Conservation (phyloP, 2,888 invertebrate genomes). For the Drosophila anomelani region DNA sequence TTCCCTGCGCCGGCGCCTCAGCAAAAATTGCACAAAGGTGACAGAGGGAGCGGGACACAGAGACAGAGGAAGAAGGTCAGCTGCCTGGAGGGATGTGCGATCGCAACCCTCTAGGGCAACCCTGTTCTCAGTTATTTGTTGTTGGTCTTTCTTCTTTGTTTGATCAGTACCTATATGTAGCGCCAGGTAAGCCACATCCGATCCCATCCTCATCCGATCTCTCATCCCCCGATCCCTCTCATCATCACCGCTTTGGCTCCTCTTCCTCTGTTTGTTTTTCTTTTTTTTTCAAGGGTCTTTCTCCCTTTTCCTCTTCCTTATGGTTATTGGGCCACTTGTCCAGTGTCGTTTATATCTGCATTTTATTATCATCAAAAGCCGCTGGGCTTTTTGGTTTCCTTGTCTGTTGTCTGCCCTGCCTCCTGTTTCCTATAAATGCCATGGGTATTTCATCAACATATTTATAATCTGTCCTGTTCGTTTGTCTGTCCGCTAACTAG, state of each 20-base stretch:
- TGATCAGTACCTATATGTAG: conserved; percentile 55
- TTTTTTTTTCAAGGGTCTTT: conserved; percentile 3
- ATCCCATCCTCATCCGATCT: conserved; percentile 20
- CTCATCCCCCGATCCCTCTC: conserved; percentile 24
- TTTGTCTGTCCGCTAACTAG: not conserved
- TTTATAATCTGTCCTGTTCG: conserved; percentile 5
- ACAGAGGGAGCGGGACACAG: not conserved
- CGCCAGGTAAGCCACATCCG: conserved; percentile 73
- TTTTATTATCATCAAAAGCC: conserved; percentile 62
- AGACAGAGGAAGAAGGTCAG: conserved; percentile 32
- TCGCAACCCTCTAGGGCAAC: conserved; percentile 57
- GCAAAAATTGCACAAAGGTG: conserved; percentile 26
- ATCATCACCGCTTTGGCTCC: conserved; percentile 10
- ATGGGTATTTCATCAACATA: conserved; percentile 13
- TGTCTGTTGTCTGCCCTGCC: conserved; percentile 21
- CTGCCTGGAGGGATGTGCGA: conserved; percentile 39
- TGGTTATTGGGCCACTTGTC: conserved; percentile 29
- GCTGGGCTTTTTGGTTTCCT: conserved; percentile 56
- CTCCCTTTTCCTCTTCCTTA: conserved; percentile 15
- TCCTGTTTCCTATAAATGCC: conserved; percentile 9
- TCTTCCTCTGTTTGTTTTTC: conserved; percentile 26
- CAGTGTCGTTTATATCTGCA: conserved; percentile 58
- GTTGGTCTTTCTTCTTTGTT: conserved; percentile 46
- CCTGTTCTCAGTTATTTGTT: conserved; percentile 32
- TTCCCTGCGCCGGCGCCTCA: conserved; percentile 44